These are phyloP conservation scores for Novumbra hubbsi DNA, from an alignment of 2,797 vertebrate genomes.

Conservation along the genomic window DNA sequence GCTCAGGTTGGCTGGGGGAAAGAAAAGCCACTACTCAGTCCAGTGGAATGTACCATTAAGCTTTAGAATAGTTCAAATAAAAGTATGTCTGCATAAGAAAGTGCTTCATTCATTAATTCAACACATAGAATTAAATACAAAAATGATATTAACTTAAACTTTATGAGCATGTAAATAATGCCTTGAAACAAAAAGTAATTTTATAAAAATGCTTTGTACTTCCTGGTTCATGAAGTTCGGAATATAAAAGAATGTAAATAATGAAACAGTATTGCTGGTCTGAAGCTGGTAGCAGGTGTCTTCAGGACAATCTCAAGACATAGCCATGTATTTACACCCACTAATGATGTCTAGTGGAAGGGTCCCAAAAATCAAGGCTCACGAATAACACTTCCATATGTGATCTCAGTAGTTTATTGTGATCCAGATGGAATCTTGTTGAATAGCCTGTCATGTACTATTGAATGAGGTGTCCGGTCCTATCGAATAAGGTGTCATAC, in stretches of 20 bases:
- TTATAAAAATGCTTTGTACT: conserved; percentile 63
- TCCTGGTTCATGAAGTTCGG: conserved; percentile 40
- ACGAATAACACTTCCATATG: not conserved
- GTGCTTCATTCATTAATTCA: conserved; percentile 34
- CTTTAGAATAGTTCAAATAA: conserved; percentile 14
- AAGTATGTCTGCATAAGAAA: conserved; percentile 41
- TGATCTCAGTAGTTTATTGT: not conserved
- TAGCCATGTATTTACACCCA: no score
- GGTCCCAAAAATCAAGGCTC: no score
- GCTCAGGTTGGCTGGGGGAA: conserved; percentile 52
- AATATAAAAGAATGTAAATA: conserved; percentile 54
- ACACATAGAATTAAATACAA: conserved; percentile 52
- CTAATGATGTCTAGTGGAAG: no score
- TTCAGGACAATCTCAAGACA: conserved; percentile 26
- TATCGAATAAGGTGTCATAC: no score
- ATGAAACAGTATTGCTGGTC: conserved; percentile 33
- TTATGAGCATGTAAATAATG: conserved; percentile 30
- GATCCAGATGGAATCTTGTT: not conserved
- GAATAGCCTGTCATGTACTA: not conserved
- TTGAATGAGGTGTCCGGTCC: no score
- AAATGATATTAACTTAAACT: conserved; percentile 30
- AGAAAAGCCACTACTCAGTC: conserved; percentile 49
- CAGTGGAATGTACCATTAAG: conserved; percentile 66
- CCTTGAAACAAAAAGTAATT: conserved; percentile 44
- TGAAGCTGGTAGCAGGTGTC: conserved; percentile 2